Conservation (phyloP, 2,113 vertebrate genomes). For the Poicephalus gulielmi region DNA sequence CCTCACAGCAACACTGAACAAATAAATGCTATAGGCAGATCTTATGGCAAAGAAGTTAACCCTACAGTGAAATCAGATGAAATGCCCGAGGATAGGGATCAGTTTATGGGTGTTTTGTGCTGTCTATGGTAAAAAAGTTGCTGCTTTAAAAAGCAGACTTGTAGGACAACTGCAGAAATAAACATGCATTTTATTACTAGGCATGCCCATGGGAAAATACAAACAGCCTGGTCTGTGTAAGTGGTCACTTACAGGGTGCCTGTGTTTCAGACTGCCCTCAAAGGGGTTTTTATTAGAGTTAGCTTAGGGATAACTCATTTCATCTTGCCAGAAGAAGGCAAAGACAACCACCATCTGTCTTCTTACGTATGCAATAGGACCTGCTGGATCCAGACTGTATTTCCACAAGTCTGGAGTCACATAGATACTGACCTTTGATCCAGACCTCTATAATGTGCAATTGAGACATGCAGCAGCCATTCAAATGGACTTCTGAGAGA, state of each 20-base stretch:
- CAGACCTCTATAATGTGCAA: not conserved
- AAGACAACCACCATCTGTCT: not conserved
- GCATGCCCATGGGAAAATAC: not conserved
- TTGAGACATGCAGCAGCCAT: not conserved
- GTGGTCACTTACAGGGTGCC: not conserved
- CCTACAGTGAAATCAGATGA: slow-evolving; percentile 22
- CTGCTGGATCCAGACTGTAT: not conserved
- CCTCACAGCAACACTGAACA: not conserved
- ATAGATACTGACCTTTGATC: not conserved
- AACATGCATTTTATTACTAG: not conserved
- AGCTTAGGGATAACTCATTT: not conserved
- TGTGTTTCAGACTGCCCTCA: fast-evolving
- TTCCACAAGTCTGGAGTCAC: not conserved
- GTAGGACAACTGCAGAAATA: not conserved
- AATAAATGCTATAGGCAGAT: not conserved
- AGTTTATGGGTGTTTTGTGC: not conserved
- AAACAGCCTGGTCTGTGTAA: not conserved
- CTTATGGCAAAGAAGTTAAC: slow-evolving; percentile 38
- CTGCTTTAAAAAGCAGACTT: not conserved
- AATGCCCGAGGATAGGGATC: slow-evolving; percentile 18
- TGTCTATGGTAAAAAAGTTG: not conserved
- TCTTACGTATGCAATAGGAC: not conserved
- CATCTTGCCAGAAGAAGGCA: not conserved
- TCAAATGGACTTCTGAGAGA: not conserved
- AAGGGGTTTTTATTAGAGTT: not conserved